A percentile compares a stretch with the other conserved stretches of the same genome.
Conservation (phyloP, 1,140 invertebrate species). For the Paraescarpia echinospica region DNA sequence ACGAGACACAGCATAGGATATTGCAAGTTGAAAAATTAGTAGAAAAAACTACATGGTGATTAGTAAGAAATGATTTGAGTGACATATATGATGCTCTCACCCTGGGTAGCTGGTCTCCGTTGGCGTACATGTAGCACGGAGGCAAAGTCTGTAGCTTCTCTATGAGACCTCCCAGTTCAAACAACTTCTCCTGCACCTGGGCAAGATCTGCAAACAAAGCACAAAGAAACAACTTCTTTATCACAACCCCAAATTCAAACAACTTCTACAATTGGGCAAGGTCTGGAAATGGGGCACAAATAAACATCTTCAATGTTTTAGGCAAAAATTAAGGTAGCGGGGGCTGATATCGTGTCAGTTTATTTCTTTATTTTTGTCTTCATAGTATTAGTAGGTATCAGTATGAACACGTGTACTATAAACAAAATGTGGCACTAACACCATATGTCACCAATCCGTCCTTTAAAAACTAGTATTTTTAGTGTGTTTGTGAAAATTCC, state of each 20-base stretch:
- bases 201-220: constrained; percentile 58
- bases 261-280: constrained; percentile 64
- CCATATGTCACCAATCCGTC: too few species aligned
- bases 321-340: too few species aligned
- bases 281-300: background rate
- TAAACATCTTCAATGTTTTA: constrained; percentile 7
- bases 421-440: too few species aligned
- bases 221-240: background rate
- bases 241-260: constrained; percentile 65
- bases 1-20: background rate
- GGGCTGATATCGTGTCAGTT: too few species aligned
- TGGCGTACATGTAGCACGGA: background rate
- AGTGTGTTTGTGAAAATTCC: too few species aligned
- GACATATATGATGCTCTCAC: background rate
- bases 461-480: too few species aligned
- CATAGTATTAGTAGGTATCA: too few species aligned
- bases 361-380: too few species aligned
- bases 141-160: constrained; percentile 56
- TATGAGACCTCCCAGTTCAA: constrained; percentile 65
- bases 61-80: background rate
- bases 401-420: too few species aligned
- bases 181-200: constrained; percentile 68
- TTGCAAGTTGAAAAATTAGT: background rate
- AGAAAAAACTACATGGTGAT: background rate
- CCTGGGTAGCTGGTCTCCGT: background rate